Conservation (phyloP, 1,140 invertebrate species). For the Papilio machaon region DNA sequence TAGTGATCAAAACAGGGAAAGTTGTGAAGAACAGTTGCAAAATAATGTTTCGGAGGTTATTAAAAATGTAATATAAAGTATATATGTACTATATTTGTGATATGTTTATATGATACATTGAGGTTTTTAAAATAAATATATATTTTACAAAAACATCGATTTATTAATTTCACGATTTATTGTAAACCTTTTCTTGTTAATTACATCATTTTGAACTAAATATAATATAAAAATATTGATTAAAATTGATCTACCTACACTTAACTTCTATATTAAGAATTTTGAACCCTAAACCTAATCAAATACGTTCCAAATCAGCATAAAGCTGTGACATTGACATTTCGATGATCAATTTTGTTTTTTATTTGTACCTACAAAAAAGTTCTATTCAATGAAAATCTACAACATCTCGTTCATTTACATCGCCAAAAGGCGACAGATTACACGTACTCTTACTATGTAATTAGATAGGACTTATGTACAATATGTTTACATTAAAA, state of each 20-base stretch:
- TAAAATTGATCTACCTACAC: not conserved
- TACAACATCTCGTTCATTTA: conserved; percentile 15
- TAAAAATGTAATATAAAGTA: too few relatives aligned
- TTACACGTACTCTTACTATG: not conserved
- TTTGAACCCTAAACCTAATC: not conserved
- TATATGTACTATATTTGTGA: too few relatives aligned
- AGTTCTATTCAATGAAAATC: not conserved
- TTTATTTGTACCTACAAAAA: not conserved
- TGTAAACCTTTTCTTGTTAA: too few relatives aligned
- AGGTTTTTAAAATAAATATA: too few relatives aligned
- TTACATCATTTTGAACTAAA: too few relatives aligned
- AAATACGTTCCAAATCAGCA: not conserved
- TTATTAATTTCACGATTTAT: too few relatives aligned
- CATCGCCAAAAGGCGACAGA: conserved; percentile 7
- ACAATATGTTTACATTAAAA: conserved; percentile 44
- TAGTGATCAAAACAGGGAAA: too few relatives aligned
- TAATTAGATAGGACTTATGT: conserved; percentile 24
- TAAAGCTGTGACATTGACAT: not conserved
- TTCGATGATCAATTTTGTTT: not conserved
- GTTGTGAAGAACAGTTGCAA: too few relatives aligned
- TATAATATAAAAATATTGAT: too few relatives aligned
- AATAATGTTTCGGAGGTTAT: too few relatives aligned
- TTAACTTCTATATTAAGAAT: not conserved
- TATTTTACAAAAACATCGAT: too few relatives aligned
- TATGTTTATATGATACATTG: too few relatives aligned